A percentile compares a stretch with the other conserved stretches of the same genome.
Evolutionary conservation across 2,113 vertebrate species (phyloP).

Genomic region (Amphiprion ocellaris): DNA sequence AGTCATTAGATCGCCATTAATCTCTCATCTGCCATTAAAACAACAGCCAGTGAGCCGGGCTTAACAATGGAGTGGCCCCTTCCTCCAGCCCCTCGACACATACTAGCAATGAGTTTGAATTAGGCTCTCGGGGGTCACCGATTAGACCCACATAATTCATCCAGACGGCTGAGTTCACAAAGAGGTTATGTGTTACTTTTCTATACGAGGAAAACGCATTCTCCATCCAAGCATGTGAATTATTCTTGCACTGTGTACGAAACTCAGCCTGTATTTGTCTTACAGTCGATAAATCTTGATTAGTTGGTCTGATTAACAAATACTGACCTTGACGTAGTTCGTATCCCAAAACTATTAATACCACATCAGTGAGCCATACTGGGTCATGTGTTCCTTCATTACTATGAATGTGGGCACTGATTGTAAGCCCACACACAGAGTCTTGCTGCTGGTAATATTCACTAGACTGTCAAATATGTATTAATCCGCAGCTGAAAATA

Average conservation of each 20-base stretch:
- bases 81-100: constrained; percentile 60
- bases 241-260: background rate
- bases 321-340: background rate
- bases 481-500: constrained; percentile 2
- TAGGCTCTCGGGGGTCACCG: constrained; percentile 76
- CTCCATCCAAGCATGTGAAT: background rate
- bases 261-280: background rate
- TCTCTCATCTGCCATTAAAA: constrained; percentile 78
- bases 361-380: background rate
- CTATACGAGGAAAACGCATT: constrained; percentile 9
- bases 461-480: background rate
- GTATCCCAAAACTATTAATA: background rate
- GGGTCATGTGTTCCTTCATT: background rate
- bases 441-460: background rate
- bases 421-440: background rate
- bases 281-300: background rate
- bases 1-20: constrained; percentile 78
- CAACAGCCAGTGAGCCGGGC: constrained; percentile 67
- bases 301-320: background rate
- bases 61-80: constrained; percentile 61
- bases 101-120: constrained; percentile 71
- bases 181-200: constrained; percentile 63
- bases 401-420: background rate
- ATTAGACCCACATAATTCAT: constrained; percentile 76
- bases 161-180: constrained; percentile 71